Evolutionary conservation across 2,113 vertebrate genomes (phyloP), one percentile per base, ranked within the genome.

Genomic region (Mystacornis crossleyi): DNA sequence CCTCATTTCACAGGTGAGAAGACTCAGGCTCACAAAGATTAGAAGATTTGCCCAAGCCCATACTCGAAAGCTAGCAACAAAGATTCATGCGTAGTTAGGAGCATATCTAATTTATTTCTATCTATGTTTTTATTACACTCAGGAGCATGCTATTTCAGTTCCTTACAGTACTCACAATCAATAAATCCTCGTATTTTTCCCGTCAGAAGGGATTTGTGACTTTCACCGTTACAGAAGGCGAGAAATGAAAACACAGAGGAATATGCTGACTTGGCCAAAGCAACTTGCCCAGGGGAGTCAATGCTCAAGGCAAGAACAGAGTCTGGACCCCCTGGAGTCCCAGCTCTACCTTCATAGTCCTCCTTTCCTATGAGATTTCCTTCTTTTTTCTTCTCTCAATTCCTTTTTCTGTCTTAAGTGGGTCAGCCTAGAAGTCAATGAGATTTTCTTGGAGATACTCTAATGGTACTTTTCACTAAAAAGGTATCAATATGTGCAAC

Each of bases 51-150:
- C 40, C 50, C n/a, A 72, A 81, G 57, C 31, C 61, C 61, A 20
- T 45, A 13, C n/a, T 61, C 57, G 57, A 71, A 74, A 89, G 55
- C 60, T n/a, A 84, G 55, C 40, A 83, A 70, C 60, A 69, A 78
- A 84, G 86, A 91, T 87, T 74, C 83, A 91, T 25, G 36, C 24
- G 45, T 57, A 70, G 60, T 87, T 95, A 87, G 53, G 4, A 79
- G n/a, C n/a, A 26, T 50, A 81, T 61, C 81, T 94, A 67, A 95
- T 94, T 96, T 91, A 92, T 94, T 96, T 89, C 77, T 73, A 83
- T 95, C 85, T 95, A 18, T 2, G 28, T 75, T 96, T 95, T 96
- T 94, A 97, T 85, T 94, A 79, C 73, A 75, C 93, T 85, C 91
- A 79, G 48, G 73, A 95, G 95, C 86, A 81, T 4, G 60, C 72